A percentile compares a stretch with the other conserved stretches of the same genome.
Evolutionary conservation across 2,113 vertebrate species (phyloP).

Genomic region (Mustela lutreola): DNA sequence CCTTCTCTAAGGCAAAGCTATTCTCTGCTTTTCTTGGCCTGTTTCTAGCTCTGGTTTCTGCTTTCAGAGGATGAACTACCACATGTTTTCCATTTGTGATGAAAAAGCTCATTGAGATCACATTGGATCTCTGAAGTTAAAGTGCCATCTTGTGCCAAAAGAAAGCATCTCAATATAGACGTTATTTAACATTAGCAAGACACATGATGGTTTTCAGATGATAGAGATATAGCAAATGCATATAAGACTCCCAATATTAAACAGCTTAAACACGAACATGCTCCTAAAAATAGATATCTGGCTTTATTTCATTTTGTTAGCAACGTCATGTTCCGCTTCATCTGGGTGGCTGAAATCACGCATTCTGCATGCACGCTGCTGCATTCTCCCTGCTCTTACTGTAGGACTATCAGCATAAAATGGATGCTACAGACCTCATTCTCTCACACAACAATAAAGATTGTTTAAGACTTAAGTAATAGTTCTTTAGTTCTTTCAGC

Average conservation of each 20-base stretch:
- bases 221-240: background rate
- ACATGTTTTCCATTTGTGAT: background rate
- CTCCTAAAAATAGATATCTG: background rate
- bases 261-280: conserved; percentile 4
- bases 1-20: background rate
- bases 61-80: background rate
- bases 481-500: conserved; percentile 71
- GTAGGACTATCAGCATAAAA: background rate
- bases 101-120: background rate
- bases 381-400: background rate
- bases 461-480: conserved; percentile 71
- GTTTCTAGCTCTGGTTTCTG: conserved; percentile 36
- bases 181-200: background rate
- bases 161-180: conserved; percentile 51
- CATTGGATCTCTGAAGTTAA: conserved; percentile 76
- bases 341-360: background rate
- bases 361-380: background rate
- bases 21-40: background rate
- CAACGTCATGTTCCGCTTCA: background rate
- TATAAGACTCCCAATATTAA: background rate
- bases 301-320: background rate
- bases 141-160: conserved; percentile 88
- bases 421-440: background rate
- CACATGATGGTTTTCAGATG: background rate
- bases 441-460: background rate